phyloP scores from a whole-genome alignment of 2,797 vertebrate genomes.

The Sebastes kiyomatsui region DNA sequence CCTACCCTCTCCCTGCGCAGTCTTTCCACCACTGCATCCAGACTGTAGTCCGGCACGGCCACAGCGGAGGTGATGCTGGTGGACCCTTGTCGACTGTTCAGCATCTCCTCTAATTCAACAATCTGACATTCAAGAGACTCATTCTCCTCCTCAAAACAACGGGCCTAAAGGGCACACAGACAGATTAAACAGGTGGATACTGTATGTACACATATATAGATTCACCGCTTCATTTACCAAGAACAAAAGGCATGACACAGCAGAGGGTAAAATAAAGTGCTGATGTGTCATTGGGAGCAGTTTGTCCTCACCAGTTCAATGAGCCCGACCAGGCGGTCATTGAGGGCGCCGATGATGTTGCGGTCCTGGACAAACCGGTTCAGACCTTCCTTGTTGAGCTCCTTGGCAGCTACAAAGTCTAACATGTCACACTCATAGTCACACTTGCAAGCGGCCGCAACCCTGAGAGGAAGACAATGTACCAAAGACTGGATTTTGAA shows the following conservation, averaged over 20 bases:
- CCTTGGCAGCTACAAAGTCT: constrained; percentile 76
- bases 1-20: constrained; percentile 79
- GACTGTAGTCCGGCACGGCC: constrained; percentile 49
- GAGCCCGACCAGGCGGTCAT: constrained; percentile 79
- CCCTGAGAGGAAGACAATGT: constrained; percentile 54
- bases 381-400: constrained; percentile 71
- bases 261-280: background rate
- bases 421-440: constrained; percentile 66
- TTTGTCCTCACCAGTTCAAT: constrained; percentile 80
- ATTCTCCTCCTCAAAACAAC: constrained; percentile 81
- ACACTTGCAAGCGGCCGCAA: constrained; percentile 42
- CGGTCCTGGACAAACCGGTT: constrained; percentile 73
- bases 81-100: constrained; percentile 2
- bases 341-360: constrained; percentile 75
- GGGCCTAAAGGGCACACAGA: constrained; percentile 64
- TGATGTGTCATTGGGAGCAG: background rate
- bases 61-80: constrained; percentile 10
- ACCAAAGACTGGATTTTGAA: background rate
- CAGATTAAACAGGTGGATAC: background rate
- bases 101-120: constrained; percentile 63
- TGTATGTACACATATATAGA: background rate
- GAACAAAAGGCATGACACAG: background rate
- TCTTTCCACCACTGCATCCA: constrained; percentile 76
- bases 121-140: constrained; percentile 79
- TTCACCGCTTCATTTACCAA: background rate